A percentile compares a stretch with the other conserved stretches of the same genome.
Conservation (phyloP, 1,140 invertebrate genomes). For the Oncopeltus fasciatus region DNA sequence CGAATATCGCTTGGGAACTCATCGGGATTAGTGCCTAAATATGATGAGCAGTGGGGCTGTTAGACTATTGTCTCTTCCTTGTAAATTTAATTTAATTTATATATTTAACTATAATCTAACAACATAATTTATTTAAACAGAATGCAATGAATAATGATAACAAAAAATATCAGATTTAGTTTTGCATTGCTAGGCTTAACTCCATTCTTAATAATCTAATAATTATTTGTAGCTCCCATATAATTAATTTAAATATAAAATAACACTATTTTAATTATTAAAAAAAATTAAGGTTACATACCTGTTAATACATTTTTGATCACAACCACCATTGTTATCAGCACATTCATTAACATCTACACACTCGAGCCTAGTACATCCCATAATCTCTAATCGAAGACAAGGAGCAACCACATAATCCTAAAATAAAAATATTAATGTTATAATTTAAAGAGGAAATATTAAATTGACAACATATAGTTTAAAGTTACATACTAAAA, state of each 20-base stretch:
- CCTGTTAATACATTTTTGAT: constrained; percentile 84
- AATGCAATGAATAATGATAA: too few species aligned
- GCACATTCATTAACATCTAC: constrained; percentile 84
- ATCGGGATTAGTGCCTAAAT: too few species aligned
- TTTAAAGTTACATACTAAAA: background rate
- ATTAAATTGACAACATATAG: background rate
- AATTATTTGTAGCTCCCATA: background rate
- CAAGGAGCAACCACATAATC: constrained; percentile 80
- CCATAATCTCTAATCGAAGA: constrained; percentile 82
- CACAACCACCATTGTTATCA: constrained; percentile 79
- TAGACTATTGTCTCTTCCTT: too few species aligned
- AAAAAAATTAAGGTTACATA: constrained; percentile 26
- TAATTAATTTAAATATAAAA: background rate
- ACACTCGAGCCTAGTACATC: constrained; percentile 80
- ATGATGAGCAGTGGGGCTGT: too few species aligned
- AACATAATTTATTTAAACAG: too few species aligned
- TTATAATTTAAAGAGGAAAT: background rate
- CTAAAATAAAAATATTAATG: constrained; percentile 23
- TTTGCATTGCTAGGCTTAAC: background rate
- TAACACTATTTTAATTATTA: background rate
- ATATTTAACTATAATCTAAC: too few species aligned
- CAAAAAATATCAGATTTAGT: background rate
- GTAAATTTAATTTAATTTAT: too few species aligned
- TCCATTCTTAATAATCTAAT: background rate
- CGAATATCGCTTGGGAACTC: too few species aligned